Conservation (phyloP, 2,888 invertebrate species). For the Thyatira batis region DNA sequence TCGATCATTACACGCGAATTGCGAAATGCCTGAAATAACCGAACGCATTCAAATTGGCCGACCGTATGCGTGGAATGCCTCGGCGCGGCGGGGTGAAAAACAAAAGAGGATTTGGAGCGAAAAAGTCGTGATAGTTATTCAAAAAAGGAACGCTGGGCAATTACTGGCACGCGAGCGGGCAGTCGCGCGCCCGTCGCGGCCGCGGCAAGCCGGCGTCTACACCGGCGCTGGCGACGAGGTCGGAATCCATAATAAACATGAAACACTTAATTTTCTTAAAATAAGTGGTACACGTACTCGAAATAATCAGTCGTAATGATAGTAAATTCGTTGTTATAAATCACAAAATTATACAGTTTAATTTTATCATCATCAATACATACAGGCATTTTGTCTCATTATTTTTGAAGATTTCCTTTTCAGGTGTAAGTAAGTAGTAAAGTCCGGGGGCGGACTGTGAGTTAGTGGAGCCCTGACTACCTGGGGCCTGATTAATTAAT, state of each 20-base stretch:
- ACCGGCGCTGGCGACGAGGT: slow-evolving; percentile 39
- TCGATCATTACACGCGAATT: slow-evolving; percentile 33
- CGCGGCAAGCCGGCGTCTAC: slow-evolving; percentile 55
- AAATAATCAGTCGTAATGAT: neutral
- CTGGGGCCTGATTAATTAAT: too few species aligned
- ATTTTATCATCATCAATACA: neutral
- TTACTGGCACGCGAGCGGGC: slow-evolving; percentile 80
- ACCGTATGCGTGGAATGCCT: slow-evolving; percentile 76
- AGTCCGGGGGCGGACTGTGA: too few species aligned
- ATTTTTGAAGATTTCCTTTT: too few species aligned
- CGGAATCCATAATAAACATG: neutral
- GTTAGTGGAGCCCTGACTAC: too few species aligned
- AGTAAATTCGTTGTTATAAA: neutral
- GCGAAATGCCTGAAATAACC: slow-evolving; percentile 71
- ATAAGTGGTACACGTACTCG: neutral
- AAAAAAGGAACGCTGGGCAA: slow-evolving; percentile 77
- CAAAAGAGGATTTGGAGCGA: slow-evolving; percentile 75
- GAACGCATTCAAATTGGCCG: slow-evolving; percentile 66
- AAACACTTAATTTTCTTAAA: neutral
- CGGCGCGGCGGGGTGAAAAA: slow-evolving; percentile 55
- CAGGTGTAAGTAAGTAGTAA: too few species aligned
- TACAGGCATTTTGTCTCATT: neutral
- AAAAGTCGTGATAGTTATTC: slow-evolving; percentile 81
- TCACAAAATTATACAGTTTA: neutral
- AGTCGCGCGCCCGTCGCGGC: slow-evolving; percentile 72